Conservation (phyloP, 2,888 invertebrate species). For the Polia nebulosa region DNA sequence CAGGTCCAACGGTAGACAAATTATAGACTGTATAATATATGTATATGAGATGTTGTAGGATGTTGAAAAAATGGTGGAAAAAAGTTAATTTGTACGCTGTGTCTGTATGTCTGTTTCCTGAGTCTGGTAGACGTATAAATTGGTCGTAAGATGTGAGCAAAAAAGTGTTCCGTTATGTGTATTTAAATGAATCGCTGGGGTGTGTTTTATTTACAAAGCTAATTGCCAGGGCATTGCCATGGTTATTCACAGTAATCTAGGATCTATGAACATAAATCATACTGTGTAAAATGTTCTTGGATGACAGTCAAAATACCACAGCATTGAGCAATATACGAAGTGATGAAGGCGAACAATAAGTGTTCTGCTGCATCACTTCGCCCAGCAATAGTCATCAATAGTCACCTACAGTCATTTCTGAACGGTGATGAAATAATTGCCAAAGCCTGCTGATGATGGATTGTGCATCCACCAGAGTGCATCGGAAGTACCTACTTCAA, state of each 20-base stretch:
- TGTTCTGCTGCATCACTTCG: no score
- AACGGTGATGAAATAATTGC: no score
- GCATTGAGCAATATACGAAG: no score
- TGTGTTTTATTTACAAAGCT: background rate
- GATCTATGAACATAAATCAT: background rate
- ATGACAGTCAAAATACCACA: no score
- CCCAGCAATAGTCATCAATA: no score
- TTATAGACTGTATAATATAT: constrained; percentile 60
- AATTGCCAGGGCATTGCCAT: background rate
- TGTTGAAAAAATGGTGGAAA: constrained; percentile 50
- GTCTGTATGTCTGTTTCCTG: constrained; percentile 50
- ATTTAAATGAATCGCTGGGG: background rate
- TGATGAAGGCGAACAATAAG: no score
- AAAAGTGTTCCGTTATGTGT: constrained; percentile 16
- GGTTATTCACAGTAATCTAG: background rate
- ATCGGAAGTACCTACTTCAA: no score
- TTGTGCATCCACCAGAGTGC: no score
- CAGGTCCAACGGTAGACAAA: constrained; percentile 65
- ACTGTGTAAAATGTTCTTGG: background rate
- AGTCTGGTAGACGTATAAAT: constrained; percentile 29
- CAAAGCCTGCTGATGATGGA: no score
- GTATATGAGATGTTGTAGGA: constrained; percentile 60
- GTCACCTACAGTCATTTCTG: no score
- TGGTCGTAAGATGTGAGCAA: constrained; percentile 25
- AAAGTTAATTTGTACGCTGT: constrained; percentile 56